These are phyloP conservation scores for Phalangium opilio DNA, from an alignment of 2,888 invertebrate genomes.

Conservation along the genomic window DNA sequence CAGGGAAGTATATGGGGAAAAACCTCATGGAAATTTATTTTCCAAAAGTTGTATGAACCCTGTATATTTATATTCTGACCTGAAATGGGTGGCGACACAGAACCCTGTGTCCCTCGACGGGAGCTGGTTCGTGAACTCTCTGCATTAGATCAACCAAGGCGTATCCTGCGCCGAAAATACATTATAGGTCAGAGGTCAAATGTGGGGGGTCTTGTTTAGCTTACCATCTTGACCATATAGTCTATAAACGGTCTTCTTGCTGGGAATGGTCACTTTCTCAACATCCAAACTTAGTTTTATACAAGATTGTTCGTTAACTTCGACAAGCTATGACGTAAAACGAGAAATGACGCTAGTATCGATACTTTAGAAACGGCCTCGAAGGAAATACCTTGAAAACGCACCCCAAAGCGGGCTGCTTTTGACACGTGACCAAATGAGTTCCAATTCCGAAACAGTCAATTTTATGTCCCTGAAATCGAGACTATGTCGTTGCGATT, in stretches of 20 bases:
- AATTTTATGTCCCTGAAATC: slow-evolving; percentile 61
- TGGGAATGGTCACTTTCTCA: slow-evolving; percentile 94
- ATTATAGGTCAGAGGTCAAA: no score
- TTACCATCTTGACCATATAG: slow-evolving; percentile 41
- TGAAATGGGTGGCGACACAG: slow-evolving; percentile 89
- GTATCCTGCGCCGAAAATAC: slow-evolving; percentile 36
- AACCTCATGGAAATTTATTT: no score
- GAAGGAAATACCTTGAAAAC: slow-evolving; percentile 57
- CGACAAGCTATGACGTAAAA: slow-evolving; percentile 48
- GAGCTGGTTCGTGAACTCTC: slow-evolving; percentile 60
- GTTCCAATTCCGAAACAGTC: slow-evolving; percentile 97
- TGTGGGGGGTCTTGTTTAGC: slow-evolving; percentile 6
- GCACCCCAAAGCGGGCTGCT: slow-evolving; percentile 93
- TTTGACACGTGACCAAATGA: slow-evolving; percentile 93
- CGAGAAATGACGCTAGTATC: not conserved
- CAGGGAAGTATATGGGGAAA: no score
- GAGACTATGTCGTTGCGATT: no score
- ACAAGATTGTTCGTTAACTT: slow-evolving; percentile 74
- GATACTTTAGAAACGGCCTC: not conserved
- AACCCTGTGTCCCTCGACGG: slow-evolving; percentile 62
- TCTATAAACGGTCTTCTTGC: slow-evolving; percentile 64
- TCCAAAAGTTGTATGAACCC: no score
- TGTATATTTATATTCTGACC: slow-evolving; percentile 23
- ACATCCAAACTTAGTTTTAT: slow-evolving; percentile 96
- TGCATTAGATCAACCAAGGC: slow-evolving; percentile 82